Conservation (phyloP, 2,888 invertebrate species). For the Apotomis betuletana region DNA sequence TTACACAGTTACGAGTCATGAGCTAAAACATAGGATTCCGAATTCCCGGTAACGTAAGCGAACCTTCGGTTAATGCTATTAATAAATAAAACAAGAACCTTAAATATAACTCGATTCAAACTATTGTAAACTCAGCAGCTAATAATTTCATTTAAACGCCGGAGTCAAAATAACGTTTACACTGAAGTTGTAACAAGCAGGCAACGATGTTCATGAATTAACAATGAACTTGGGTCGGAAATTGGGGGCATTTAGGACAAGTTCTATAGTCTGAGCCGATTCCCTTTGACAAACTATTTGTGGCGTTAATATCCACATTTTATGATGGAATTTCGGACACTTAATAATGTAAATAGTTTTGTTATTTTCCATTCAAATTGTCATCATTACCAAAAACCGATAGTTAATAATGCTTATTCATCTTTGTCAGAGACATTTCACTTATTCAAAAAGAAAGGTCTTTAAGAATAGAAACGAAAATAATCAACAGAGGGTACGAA, state of each 20-base stretch:
- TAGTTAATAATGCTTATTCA: no score
- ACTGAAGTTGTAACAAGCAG: slow-evolving; percentile 59
- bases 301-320: slow-evolving; percentile 36
- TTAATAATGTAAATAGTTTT: neutral
- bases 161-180: slow-evolving; percentile 55
- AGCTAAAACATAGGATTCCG: no score
- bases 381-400: no score
- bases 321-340: slow-evolving; percentile 20
- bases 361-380: no score
- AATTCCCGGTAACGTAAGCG: no score
- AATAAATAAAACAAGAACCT: no score
- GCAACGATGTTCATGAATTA: slow-evolving; percentile 71
- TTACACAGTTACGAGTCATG: no score
- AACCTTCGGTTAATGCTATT: no score
- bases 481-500: no score
- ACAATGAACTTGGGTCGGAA: slow-evolving; percentile 64
- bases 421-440: no score
- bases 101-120: neutral
- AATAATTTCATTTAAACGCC: slow-evolving; percentile 56
- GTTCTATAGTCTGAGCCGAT: slow-evolving; percentile 53
- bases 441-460: no score
- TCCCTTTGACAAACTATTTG: slow-evolving; percentile 58
- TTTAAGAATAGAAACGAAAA: no score
- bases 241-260: slow-evolving; percentile 61
- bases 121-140: slow-evolving; percentile 23